These are phyloP conservation scores for Sarcophilus harrisii DNA, from an alignment of 2,797 vertebrate genomes.

Conservation along the genomic window DNA sequence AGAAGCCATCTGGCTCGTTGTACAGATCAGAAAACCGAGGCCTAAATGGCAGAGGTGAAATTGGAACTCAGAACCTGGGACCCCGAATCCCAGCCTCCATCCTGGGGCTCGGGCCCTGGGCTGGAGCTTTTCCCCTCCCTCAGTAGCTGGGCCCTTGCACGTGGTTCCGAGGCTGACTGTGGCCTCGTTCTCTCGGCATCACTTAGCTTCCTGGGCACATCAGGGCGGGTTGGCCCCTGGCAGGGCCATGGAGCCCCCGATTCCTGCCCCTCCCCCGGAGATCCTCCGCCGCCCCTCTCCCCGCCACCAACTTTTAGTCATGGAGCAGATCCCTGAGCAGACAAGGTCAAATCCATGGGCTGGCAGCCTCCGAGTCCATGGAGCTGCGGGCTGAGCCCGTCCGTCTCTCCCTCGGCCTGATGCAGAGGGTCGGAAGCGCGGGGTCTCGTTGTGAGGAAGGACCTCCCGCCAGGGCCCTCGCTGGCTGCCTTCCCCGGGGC, in stretches of 20 bases:
- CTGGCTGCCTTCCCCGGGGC: too few relatives aligned
- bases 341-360: not conserved
- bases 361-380: not conserved
- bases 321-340: not conserved
- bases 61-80: not conserved
- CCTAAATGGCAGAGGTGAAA: not conserved
- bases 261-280: not conserved
- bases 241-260: not conserved
- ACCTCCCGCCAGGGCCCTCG: not conserved
- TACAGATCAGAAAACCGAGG: not conserved
- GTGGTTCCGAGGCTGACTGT: not conserved
- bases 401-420: not conserved
- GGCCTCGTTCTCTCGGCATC: not conserved
- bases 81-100: not conserved
- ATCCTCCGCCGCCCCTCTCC: not conserved
- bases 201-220: not conserved
- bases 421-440: not conserved
- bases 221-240: too few relatives aligned
- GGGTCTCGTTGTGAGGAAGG: not conserved
- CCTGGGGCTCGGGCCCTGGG: not conserved
- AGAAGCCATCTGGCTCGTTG: not conserved
- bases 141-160: not conserved
- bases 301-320: not conserved
- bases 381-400: not conserved
- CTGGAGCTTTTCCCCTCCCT: not conserved